phyloP scores from a whole-genome alignment of 2,888 invertebrate species.

The Andrena fulva region DNA sequence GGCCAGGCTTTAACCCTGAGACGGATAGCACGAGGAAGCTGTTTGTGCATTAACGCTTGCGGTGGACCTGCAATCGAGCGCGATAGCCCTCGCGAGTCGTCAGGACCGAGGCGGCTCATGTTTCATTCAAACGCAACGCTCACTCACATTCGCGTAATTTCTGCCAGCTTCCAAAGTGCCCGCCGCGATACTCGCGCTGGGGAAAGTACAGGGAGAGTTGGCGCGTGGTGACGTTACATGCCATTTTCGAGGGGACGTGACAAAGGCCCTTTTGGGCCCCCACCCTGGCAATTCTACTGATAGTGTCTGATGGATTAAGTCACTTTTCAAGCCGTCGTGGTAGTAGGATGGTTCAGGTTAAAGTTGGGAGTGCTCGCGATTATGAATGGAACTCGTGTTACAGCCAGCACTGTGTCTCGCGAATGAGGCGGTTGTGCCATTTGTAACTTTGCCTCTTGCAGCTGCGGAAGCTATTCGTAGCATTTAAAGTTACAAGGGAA shows the following conservation, averaged over 20 bases:
- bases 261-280: not conserved
- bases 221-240: not conserved
- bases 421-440: not conserved
- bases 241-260: not conserved
- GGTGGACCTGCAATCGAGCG: constrained; percentile 30
- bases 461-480: not conserved
- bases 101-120: constrained; percentile 6
- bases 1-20: constrained; percentile 12
- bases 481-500: not conserved
- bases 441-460: not conserved
- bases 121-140: constrained; percentile 13
- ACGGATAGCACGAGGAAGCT: not conserved
- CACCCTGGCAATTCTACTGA: too few relatives aligned
- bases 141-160: constrained; percentile 9
- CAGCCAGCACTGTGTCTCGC: not conserved
- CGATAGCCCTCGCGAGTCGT: constrained; percentile 9
- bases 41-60: constrained; percentile 23
- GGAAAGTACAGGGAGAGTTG: not conserved
- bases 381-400: not conserved
- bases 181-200: not conserved
- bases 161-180: constrained; percentile 8
- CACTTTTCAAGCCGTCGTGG: not conserved
- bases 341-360: not conserved
- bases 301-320: too few relatives aligned
- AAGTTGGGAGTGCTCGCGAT: not conserved